phyloP scores from a whole-genome alignment of 1,140 invertebrate genomes.

The Drosophila subpulchrella region DNA sequence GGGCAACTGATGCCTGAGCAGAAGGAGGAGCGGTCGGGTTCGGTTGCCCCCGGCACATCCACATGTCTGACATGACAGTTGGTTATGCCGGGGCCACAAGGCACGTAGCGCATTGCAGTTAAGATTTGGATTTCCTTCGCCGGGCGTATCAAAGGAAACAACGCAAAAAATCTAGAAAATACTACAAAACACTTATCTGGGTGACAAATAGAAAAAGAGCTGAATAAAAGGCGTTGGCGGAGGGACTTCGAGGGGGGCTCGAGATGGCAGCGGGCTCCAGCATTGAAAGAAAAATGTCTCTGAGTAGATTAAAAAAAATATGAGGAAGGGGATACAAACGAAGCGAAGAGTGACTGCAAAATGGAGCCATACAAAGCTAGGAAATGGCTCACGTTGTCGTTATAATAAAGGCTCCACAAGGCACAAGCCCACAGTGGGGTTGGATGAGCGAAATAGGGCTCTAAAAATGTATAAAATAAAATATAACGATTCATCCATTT shows the following conservation, averaged over 20 bases:
- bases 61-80: conserved; percentile 73
- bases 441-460: background rate
- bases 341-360: conserved; percentile 47
- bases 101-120: conserved; percentile 80
- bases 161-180: conserved; percentile 68
- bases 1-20: conserved; percentile 21
- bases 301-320: conserved; percentile 73
- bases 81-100: conserved; percentile 61
- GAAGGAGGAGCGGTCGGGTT: background rate
- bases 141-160: conserved; percentile 53
- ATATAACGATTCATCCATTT: too few species aligned
- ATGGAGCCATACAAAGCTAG: conserved; percentile 65
- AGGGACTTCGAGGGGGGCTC: background rate
- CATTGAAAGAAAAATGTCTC: conserved; percentile 78
- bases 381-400: conserved; percentile 72
- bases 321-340: conserved; percentile 29
- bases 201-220: conserved; percentile 77
- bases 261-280: conserved; percentile 25
- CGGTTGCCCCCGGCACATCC: conserved; percentile 13
- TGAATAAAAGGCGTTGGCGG: conserved; percentile 8
- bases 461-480: too few species aligned
- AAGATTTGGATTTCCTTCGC: conserved; percentile 78
- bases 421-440: conserved; percentile 17
- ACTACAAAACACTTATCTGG: conserved; percentile 82
- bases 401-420: conserved; percentile 69